phyloP scores from a whole-genome alignment of 2,113 vertebrate species.

The Nothobranchius furzeri region DNA sequence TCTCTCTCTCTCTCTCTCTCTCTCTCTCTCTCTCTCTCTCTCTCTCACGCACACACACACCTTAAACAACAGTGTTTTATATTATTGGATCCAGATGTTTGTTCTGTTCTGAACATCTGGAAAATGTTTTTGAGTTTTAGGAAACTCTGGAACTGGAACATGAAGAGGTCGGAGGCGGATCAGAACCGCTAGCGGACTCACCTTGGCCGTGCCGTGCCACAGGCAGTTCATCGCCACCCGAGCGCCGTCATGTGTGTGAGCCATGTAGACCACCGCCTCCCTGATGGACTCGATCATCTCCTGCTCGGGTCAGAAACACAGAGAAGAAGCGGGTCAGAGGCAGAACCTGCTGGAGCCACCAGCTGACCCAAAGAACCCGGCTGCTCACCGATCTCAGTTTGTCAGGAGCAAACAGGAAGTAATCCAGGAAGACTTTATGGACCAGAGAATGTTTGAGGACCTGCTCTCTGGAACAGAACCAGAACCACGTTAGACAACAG shows the following conservation, averaged over 20 bases:
- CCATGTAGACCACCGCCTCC: slow-evolving; percentile 92
- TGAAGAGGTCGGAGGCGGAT: no score
- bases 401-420: slow-evolving; percentile 82
- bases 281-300: slow-evolving; percentile 96
- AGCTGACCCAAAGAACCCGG: background rate
- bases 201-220: slow-evolving; percentile 97
- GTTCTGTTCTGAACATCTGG: no score
- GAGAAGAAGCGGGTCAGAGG: background rate
- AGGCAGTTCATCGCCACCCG: slow-evolving; percentile 94
- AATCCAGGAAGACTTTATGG: slow-evolving; percentile 97
- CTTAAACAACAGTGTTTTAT: no score
- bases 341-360: no score
- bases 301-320: slow-evolving; percentile 60
- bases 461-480: slow-evolving; percentile 82
- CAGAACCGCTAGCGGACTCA: slow-evolving; percentile 40
- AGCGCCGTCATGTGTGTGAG: slow-evolving; percentile 93
- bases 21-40: no score
- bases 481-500: background rate
- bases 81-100: no score
- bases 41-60: no score
- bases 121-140: no score
- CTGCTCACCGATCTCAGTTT: slow-evolving; percentile 89
- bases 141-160: no score
- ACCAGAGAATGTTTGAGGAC: slow-evolving; percentile 97
- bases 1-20: no score